Evolutionary conservation across 1,140 invertebrate genomes (phyloP).

Genomic region (Augochlora pura): DNA sequence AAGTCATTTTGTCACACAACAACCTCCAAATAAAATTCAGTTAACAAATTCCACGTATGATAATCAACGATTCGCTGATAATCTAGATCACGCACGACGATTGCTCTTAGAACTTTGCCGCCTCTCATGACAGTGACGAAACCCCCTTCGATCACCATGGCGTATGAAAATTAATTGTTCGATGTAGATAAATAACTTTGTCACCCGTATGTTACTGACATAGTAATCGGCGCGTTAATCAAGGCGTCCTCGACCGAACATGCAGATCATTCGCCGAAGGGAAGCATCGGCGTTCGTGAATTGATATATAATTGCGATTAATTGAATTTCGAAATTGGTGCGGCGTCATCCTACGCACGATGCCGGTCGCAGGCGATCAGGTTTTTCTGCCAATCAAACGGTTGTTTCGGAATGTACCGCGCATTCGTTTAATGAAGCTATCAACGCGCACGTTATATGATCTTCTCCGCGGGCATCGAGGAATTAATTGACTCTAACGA

Average conservation of each 20-base stretch:
- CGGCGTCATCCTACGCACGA: background rate
- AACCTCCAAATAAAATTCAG: too few relatives aligned
- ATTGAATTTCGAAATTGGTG: background rate
- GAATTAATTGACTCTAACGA: conserved; percentile 7
- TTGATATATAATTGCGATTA: background rate
- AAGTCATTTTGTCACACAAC: too few relatives aligned
- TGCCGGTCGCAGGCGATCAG: background rate
- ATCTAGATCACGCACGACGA: too few relatives aligned
- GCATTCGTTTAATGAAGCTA: conserved; percentile 2
- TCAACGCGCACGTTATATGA: background rate
- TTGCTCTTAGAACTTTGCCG: too few relatives aligned
- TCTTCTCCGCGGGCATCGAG: background rate
- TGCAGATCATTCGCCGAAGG: background rate
- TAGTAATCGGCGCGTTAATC: too few relatives aligned
- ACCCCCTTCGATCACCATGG: too few relatives aligned
- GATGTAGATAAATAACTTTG: too few relatives aligned
- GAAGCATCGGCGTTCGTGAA: background rate
- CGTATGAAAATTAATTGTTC: too few relatives aligned
- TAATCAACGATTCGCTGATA: too few relatives aligned
- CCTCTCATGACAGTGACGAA: too few relatives aligned
- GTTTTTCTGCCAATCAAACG: conserved; percentile 1
- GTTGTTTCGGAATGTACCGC: background rate
- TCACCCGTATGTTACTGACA: too few relatives aligned
- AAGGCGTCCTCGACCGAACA: background rate
- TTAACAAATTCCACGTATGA: too few relatives aligned